Evolutionary conservation across 2,888 invertebrate species (phyloP).

Genomic region (Onchidella celtica): DNA sequence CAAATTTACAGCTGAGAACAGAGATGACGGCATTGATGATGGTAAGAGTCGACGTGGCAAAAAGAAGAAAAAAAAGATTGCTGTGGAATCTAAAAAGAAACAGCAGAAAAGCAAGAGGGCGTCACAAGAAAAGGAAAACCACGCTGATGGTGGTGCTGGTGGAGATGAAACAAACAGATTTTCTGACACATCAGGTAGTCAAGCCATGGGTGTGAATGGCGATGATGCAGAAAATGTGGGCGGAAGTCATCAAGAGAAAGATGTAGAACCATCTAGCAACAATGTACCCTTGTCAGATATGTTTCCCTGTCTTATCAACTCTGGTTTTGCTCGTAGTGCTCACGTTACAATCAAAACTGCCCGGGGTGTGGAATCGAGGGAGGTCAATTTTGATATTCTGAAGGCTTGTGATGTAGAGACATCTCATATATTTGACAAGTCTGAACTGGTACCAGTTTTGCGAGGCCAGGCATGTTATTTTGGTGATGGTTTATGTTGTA

Average conservation of each 20-base stretch:
- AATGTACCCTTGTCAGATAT: slow-evolving; percentile 1
- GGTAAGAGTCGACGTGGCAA: background rate
- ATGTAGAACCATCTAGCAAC: no score
- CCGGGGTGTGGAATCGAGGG: slow-evolving; percentile 53
- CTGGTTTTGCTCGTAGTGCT: slow-evolving; percentile 58
- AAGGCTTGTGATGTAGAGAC: slow-evolving; percentile 54
- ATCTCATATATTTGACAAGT: background rate
- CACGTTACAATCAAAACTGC: slow-evolving; percentile 67
- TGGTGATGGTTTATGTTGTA: slow-evolving; percentile 55
- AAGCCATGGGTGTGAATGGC: no score
- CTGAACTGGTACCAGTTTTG: slow-evolving; percentile 41
- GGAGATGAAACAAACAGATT: no score
- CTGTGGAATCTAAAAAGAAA: background rate
- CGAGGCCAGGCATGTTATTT: slow-evolving; percentile 51
- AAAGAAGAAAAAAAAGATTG: slow-evolving; percentile 18
- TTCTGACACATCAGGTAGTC: no score
- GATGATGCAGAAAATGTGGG: no score
- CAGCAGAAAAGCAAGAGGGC: slow-evolving; percentile 25
- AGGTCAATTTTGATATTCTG: slow-evolving; percentile 58
- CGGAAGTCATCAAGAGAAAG: no score
- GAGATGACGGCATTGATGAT: background rate
- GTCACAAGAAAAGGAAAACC: slow-evolving; percentile 10
- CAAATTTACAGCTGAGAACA: background rate
- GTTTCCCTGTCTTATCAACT: slow-evolving; percentile 12
- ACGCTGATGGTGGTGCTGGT: no score